Conservation (phyloP, 2,888 invertebrate species). For the Onchidella celtica region DNA sequence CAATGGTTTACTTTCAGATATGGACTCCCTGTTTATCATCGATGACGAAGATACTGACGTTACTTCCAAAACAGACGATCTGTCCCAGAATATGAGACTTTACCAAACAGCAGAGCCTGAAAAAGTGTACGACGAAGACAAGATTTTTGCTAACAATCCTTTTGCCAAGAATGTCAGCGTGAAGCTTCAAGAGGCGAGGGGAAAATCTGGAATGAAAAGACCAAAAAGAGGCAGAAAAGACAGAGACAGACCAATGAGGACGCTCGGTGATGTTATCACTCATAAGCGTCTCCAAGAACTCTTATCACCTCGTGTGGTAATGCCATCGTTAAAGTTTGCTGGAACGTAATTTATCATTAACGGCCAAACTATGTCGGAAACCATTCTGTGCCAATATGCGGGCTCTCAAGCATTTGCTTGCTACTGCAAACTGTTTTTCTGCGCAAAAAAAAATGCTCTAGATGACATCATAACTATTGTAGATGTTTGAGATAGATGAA, state of each 20-base stretch:
- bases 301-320: not conserved
- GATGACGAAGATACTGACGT: not conserved
- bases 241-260: not conserved
- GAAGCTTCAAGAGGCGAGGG: conserved; percentile 6
- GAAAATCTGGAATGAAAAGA: conserved; percentile 29
- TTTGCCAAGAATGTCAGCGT: not conserved
- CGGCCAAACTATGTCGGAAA: no score
- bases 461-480: no score
- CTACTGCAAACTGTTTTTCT: no score
- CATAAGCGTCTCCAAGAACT: conserved; percentile 14
- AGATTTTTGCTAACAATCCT: no score
- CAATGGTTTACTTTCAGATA: no score
- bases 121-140: no score
- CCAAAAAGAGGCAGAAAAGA: not conserved
- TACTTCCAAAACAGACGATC: not conserved
- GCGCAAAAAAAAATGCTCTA: no score
- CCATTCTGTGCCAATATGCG: no score
- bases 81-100: not conserved
- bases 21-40: not conserved
- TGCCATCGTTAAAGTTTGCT: not conserved
- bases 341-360: no score
- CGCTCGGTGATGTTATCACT: conserved; percentile 19
- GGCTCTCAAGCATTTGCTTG: no score
- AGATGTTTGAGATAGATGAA: no score
- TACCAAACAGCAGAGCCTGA: no score